Conservation (phyloP, 2,888 invertebrate species). For the Congeria kusceri region DNA sequence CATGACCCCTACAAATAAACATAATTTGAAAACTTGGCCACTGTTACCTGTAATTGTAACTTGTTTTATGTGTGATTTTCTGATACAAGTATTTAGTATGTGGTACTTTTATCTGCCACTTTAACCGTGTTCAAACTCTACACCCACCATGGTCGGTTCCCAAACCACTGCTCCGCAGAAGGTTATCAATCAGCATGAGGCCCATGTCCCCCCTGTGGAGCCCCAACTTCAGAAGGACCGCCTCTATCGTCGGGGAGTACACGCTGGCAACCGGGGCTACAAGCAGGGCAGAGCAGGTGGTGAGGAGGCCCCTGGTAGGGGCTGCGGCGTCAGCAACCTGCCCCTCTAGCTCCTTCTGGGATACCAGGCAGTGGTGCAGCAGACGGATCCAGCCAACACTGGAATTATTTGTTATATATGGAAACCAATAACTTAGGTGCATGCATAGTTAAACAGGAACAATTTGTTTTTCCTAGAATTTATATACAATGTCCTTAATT, state of each 20-base stretch:
- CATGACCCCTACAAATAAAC: no score
- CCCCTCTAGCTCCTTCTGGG: conserved; percentile 72
- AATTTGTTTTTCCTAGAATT: no score
- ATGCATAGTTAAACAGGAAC: no score
- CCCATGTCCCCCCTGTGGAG: conserved; percentile 88
- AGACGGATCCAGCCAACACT: conserved; percentile 94
- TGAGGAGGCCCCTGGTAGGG: conserved; percentile 89
- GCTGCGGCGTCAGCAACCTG: conserved; percentile 87
- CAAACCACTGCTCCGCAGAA: conserved; percentile 72
- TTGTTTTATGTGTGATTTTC: no score
- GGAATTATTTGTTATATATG: no score
- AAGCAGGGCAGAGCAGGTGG: conserved; percentile 90
- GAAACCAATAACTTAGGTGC: no score
- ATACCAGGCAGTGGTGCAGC: conserved; percentile 90
- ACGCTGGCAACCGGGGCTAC: conserved; percentile 89
- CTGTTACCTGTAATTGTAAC: no score
- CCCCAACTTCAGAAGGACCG: conserved; percentile 90
- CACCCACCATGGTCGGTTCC: conserved; percentile 28
- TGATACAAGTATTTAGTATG: no score
- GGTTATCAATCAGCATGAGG: conserved; percentile 80
- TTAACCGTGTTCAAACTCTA: no score
- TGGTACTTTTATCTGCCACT: no score
- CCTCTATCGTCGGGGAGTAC: conserved; percentile 89
- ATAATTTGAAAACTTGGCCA: no score
- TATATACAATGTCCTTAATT: no score